Conservation (phyloP, 2,888 invertebrate species). For the Caradrina clavipalpis region DNA sequence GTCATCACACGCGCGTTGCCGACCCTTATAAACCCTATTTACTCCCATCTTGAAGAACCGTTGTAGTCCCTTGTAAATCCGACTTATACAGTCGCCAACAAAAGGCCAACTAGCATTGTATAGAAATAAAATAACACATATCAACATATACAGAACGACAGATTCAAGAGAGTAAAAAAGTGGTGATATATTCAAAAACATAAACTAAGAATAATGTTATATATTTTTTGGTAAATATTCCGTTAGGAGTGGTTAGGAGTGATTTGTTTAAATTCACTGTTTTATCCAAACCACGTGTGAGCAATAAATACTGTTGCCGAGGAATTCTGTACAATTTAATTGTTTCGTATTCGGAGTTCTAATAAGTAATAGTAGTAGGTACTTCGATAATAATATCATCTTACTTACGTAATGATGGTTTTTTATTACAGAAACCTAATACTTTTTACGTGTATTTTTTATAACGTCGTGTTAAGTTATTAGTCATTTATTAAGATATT, state of each 20-base stretch:
- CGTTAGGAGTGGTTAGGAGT: constrained; percentile 7
- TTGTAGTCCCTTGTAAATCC: too few species aligned
- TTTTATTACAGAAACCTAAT: background rate
- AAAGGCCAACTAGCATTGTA: too few species aligned
- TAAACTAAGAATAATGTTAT: background rate
- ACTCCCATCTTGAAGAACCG: too few species aligned
- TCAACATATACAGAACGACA: too few species aligned
- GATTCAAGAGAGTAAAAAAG: too few species aligned
- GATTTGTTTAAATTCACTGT: constrained; percentile 36
- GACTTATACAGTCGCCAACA: too few species aligned
- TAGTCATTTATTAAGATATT: too few species aligned
- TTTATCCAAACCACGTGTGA: constrained; percentile 44
- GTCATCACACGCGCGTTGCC: too few species aligned
- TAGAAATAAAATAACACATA: too few species aligned
- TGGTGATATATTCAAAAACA: too few species aligned
- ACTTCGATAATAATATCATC: background rate
- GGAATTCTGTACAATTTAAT: constrained; percentile 40
- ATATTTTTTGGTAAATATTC: constrained; percentile 34
- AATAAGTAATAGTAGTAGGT: constrained; percentile 29
- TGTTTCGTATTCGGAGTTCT: constrained; percentile 37
- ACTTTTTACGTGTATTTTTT: background rate
- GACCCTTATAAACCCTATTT: too few species aligned
- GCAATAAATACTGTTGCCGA: constrained; percentile 46
- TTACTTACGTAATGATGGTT: constrained; percentile 36
- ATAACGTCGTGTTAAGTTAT: background rate